A percentile compares a stretch with the other conserved stretches of the same genome.
Evolutionary conservation across 1,140 invertebrate species (phyloP).

Genomic region (Amyelois transitella): DNA sequence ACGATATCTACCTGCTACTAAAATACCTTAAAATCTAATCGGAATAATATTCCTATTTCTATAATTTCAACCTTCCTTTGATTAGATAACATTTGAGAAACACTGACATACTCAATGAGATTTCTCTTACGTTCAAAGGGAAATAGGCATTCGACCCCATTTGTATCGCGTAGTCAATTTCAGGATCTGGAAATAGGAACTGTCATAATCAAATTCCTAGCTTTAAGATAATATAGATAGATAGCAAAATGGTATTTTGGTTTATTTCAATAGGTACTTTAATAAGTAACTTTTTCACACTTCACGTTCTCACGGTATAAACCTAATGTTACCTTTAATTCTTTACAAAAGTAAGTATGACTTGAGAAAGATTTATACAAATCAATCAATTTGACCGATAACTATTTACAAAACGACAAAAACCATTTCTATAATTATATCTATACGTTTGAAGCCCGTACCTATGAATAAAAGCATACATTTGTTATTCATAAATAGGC

Average conservation of each 20-base stretch:
- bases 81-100: background rate
- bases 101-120: background rate
- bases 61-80: background rate
- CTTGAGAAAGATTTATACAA: too few relatives aligned
- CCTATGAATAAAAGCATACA: too few relatives aligned
- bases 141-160: background rate
- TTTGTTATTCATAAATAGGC: background rate
- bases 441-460: too few relatives aligned
- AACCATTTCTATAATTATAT: too few relatives aligned
- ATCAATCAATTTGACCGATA: too few relatives aligned
- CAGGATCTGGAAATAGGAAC: background rate
- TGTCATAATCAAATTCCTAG: background rate
- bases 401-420: too few relatives aligned
- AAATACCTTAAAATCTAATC: background rate
- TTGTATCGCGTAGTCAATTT: background rate
- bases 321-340: too few relatives aligned
- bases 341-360: too few relatives aligned
- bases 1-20: too few relatives aligned
- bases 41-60: background rate
- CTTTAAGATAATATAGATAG: background rate
- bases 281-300: too few relatives aligned
- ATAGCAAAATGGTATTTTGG: background rate
- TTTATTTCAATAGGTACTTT: too few relatives aligned
- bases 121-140: background rate
- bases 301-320: too few relatives aligned